phyloP scores from a whole-genome alignment of 2,888 invertebrate genomes.

The Uropetala carovei region DNA sequence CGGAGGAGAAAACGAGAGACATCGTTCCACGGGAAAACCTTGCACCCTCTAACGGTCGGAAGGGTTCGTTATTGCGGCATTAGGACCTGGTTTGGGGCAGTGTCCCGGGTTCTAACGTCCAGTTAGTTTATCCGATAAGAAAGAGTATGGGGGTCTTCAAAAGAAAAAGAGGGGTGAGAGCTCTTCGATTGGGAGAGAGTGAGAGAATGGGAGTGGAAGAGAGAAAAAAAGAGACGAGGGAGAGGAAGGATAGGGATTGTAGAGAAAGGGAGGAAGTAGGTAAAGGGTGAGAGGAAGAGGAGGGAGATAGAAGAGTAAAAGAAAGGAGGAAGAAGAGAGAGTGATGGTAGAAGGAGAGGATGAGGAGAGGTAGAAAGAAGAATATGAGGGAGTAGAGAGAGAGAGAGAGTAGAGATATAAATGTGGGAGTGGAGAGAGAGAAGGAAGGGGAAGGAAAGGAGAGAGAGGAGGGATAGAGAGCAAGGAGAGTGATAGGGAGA shows the following conservation, averaged over 20 bases:
- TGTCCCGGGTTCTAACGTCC: not conserved
- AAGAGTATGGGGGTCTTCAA: not conserved
- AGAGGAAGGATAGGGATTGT: not conserved
- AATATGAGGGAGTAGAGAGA: too few species aligned
- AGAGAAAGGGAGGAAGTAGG: not conserved
- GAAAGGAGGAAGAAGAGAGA: too few species aligned
- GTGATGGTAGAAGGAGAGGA: not conserved
- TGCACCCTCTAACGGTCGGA: not conserved
- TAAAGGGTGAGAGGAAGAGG: not conserved
- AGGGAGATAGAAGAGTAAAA: too few species aligned
- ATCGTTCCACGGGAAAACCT: not conserved
- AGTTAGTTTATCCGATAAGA: not conserved
- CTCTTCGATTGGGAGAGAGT: not conserved
- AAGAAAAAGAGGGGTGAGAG: not conserved
- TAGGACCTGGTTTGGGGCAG: not conserved
- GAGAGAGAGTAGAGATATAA: too few species aligned
- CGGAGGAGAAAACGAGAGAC: not conserved
- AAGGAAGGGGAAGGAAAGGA: not conserved
- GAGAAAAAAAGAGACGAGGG: not conserved
- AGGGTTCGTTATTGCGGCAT: conserved; percentile 13
- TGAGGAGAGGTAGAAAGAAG: not conserved
- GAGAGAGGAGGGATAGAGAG: not conserved
- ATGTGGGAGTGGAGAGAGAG: not conserved
- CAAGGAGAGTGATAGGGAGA: not conserved
- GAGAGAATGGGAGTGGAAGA: not conserved